Conservation (phyloP, 2,888 invertebrate species). For the Drosophila bunnanda region DNA sequence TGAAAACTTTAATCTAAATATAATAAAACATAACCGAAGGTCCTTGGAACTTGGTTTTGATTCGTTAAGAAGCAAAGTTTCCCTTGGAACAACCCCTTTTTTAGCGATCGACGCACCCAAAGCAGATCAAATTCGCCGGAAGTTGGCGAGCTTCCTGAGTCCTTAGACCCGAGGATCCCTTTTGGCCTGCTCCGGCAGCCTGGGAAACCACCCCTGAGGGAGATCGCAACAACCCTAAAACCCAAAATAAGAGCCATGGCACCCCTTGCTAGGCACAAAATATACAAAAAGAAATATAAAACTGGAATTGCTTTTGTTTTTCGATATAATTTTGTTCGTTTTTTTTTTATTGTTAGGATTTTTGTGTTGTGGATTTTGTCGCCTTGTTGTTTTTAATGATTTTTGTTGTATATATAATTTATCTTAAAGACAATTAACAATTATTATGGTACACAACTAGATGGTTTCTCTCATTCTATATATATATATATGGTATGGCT, state of each 20-base stretch:
- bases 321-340: slow-evolving; percentile 47
- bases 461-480: slow-evolving; percentile 36
- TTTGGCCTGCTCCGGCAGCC: not conserved
- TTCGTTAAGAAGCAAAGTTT: not conserved
- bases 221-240: slow-evolving; percentile 19
- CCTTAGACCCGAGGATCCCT: not conserved
- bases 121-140: slow-evolving; percentile 37
- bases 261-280: no score
- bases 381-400: slow-evolving; percentile 43
- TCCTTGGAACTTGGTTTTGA: not conserved
- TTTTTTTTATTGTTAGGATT: slow-evolving; percentile 45
- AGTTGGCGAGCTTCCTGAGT: slow-evolving; percentile 28
- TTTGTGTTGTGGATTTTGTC: slow-evolving; percentile 37
- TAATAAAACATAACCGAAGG: not conserved
- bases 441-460: slow-evolving; percentile 55
- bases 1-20: not conserved
- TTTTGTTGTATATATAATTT: slow-evolving; percentile 54
- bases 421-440: slow-evolving; percentile 77
- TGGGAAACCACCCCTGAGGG: slow-evolving; percentile 6
- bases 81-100: not conserved
- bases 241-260: not conserved
- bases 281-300: slow-evolving; percentile 11
- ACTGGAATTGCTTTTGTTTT: slow-evolving; percentile 42
- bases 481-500: slow-evolving; percentile 15
- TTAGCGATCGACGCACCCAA: not conserved